phyloP scores from a whole-genome alignment of 2,797 vertebrate species.

The Darevskia nairensis region DNA sequence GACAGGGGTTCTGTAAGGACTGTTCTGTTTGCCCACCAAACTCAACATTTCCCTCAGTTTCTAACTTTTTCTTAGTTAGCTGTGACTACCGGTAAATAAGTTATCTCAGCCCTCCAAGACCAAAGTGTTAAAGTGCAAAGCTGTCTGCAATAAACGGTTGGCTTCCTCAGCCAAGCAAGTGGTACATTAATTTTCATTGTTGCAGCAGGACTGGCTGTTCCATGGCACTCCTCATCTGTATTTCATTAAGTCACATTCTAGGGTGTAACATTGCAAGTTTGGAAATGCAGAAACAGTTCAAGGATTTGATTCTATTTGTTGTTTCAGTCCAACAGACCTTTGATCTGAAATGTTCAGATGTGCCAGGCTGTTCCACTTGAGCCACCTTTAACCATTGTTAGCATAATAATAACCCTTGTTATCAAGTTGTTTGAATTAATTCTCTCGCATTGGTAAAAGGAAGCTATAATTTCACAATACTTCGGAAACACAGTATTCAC shows the following conservation, averaged over 20 bases:
- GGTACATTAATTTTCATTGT: constrained; percentile 57
- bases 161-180: constrained; percentile 13
- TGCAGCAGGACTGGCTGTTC: constrained; percentile 58
- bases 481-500: neutral
- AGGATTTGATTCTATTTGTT: constrained; percentile 74
- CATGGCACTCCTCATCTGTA: constrained; percentile 54
- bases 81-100: constrained; percentile 46
- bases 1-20: neutral
- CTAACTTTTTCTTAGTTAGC: constrained; percentile 44
- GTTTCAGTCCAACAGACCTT: constrained; percentile 74
- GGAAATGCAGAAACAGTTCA: constrained; percentile 64
- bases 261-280: constrained; percentile 58
- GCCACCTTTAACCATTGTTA: constrained; percentile 59
- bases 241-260: constrained; percentile 62
- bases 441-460: constrained; percentile 61
- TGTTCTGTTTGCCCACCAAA: neutral
- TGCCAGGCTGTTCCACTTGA: constrained; percentile 56
- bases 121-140: constrained; percentile 47
- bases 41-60: neutral
- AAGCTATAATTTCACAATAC: constrained; percentile 46
- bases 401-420: constrained; percentile 58
- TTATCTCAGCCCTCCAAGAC: constrained; percentile 52
- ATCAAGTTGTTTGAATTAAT: constrained; percentile 70
- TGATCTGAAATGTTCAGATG: constrained; percentile 69
- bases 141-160: constrained; percentile 54